A percentile compares a stretch with the other conserved stretches of the same genome.
These are phyloP conservation scores for Anomalospiza imberbis DNA, from an alignment of 2,797 vertebrate genomes.

Conservation along the genomic window DNA sequence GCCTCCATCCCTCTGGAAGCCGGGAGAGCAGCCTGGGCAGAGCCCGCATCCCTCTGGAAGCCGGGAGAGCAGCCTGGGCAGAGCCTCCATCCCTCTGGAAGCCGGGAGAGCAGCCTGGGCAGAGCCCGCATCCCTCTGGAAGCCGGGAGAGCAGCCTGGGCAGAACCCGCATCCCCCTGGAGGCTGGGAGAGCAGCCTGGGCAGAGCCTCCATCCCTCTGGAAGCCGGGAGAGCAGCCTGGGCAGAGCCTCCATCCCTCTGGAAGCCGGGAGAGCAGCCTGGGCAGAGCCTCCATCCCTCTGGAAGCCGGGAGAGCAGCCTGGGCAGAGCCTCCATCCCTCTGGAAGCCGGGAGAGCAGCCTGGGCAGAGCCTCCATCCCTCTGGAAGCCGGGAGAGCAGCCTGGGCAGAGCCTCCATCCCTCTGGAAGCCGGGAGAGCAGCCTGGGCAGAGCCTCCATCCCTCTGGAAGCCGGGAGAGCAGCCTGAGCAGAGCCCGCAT, in stretches of 20 bases:
- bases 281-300: not conserved
- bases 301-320: not conserved
- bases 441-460: not conserved
- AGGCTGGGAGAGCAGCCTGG: not conserved
- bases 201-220: not conserved
- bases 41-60: not conserved
- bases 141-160: not conserved
- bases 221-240: rapidly evolving
- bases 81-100: not conserved
- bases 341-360: not conserved
- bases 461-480: not conserved
- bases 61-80: not conserved
- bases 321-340: not conserved
- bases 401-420: rapidly evolving
- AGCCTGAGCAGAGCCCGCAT: not conserved
- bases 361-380: not conserved
- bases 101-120: not conserved
- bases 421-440: not conserved
- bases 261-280: not conserved
- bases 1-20: not conserved
- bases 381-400: rapidly evolving
- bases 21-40: rapidly evolving
- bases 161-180: not conserved
- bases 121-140: not conserved
- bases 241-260: rapidly evolving